A percentile compares a stretch with the other conserved stretches of the same genome.
phyloP scores from a whole-genome alignment of 2,888 invertebrate species.

The Uropetala carovei region DNA sequence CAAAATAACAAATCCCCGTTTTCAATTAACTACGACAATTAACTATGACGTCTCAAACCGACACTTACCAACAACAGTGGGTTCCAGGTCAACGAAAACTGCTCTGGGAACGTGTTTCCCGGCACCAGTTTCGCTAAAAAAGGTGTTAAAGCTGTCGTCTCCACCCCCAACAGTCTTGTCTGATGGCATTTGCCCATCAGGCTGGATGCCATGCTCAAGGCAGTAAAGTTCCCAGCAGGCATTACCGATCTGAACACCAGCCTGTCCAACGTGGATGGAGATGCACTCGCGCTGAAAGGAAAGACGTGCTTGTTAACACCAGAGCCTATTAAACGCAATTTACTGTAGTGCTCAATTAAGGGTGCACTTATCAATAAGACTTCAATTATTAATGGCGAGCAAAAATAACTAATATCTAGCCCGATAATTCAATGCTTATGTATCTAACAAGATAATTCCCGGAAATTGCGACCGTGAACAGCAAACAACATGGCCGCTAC shows the following conservation, averaged over 20 bases:
- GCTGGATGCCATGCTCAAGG: conserved; percentile 93
- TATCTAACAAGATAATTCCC: too few relatives aligned
- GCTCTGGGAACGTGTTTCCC: conserved; percentile 97
- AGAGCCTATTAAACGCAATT: neutral
- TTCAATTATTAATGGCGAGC: too few relatives aligned
- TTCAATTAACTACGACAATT: neutral
- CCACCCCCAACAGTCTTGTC: conserved; percentile 94
- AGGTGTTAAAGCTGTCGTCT: conserved; percentile 96
- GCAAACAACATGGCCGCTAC: neutral
- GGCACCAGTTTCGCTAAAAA: conserved; percentile 95
- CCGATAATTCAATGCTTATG: too few relatives aligned
- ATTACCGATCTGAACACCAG: conserved; percentile 93
- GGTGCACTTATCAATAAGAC: too few relatives aligned
- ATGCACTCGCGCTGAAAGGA: conserved; percentile 84
- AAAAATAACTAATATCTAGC: too few relatives aligned
- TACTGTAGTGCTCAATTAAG: too few relatives aligned
- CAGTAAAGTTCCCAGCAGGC: conserved; percentile 94
- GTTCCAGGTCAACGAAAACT: conserved; percentile 96
- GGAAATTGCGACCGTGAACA: neutral
- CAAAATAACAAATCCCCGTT: neutral
- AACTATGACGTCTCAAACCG: neutral
- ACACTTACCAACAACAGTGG: conserved; percentile 88
- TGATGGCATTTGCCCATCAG: conserved; percentile 95
- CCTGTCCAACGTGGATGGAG: conserved; percentile 87
- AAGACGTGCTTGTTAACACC: neutral